Evolutionary conservation across 1,140 invertebrate species (phyloP).

Genomic region (Mycetomoellerius zeteki): DNA sequence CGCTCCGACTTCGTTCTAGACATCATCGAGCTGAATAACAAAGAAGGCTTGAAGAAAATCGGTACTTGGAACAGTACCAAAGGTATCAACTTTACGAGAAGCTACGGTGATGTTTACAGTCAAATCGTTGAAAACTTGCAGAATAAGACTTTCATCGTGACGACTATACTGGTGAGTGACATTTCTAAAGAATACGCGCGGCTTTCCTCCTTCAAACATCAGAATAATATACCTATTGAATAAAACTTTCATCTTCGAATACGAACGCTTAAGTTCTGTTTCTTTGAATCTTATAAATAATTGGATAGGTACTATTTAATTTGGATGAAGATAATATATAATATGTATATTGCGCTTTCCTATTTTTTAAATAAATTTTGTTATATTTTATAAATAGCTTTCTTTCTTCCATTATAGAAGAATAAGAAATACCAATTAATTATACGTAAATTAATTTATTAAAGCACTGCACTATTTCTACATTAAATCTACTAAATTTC

Average conservation of each 20-base stretch:
- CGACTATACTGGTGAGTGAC: conserved; percentile 94
- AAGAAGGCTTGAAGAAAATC: conserved; percentile 93
- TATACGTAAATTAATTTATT: too few relatives aligned
- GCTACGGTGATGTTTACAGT: conserved; percentile 93
- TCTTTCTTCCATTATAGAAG: too few relatives aligned
- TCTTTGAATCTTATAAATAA: not conserved
- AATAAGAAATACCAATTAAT: too few relatives aligned
- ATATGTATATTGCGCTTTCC: not conserved
- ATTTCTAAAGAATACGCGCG: not conserved
- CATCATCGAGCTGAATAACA: conserved; percentile 94
- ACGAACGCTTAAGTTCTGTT: not conserved
- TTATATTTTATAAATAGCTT: not conserved
- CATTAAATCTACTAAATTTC: not conserved
- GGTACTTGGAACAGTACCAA: conserved; percentile 96
- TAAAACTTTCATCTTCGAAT: not conserved
- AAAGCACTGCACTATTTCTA: too few relatives aligned
- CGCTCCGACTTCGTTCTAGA: conserved; percentile 96
- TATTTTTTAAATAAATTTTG: conserved; percentile 1
- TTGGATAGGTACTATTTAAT: not conserved
- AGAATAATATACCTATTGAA: conserved; percentile 12
- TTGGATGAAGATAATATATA: not conserved
- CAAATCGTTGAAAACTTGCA: conserved; percentile 95
- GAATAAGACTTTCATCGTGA: conserved; percentile 97
- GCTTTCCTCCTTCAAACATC: not conserved
- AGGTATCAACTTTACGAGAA: conserved; percentile 96